These are phyloP conservation scores for Mormyrops boulengeri DNA, from an alignment of 2,797 vertebrate species.

Conservation along the genomic window DNA sequence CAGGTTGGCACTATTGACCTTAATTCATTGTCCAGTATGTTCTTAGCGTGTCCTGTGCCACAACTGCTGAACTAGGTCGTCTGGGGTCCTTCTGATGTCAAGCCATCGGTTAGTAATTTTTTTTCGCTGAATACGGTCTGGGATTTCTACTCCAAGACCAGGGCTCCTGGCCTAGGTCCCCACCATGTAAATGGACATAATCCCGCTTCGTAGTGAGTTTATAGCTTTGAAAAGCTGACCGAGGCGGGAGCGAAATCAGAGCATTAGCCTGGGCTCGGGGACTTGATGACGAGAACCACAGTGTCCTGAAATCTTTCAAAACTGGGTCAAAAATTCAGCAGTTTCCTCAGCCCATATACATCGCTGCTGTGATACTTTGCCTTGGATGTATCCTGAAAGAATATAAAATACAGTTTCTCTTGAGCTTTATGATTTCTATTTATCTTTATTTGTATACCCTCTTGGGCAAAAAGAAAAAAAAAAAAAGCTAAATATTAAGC, in stretches of 20 bases:
- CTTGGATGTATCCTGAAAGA: background rate
- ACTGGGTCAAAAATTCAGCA: constrained; percentile 18
- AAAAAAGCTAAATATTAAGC: background rate
- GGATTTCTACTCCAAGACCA: background rate
- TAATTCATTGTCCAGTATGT: background rate
- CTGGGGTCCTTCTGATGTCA: background rate
- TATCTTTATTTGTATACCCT: background rate
- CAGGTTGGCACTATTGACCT: background rate
- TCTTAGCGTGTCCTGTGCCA: background rate
- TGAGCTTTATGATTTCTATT: background rate
- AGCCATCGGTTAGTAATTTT: background rate
- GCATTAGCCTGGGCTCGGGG: constrained; percentile 1
- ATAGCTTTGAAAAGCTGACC: background rate
- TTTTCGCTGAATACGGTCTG: background rate
- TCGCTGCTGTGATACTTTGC: background rate
- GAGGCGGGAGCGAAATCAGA: constrained; percentile 14
- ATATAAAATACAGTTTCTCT: background rate
- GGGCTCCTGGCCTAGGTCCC: background rate
- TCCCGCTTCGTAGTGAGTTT: background rate
- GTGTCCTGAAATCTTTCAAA: constrained; percentile 5
- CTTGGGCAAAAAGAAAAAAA: background rate
- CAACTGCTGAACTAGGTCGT: background rate
- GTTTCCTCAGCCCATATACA: background rate
- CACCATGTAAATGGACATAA: background rate
- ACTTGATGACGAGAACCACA: constrained; percentile 16